These are phyloP conservation scores for Coregonus clupeaformis DNA, from an alignment of 2,113 vertebrate genomes.

Conservation along the genomic window DNA sequence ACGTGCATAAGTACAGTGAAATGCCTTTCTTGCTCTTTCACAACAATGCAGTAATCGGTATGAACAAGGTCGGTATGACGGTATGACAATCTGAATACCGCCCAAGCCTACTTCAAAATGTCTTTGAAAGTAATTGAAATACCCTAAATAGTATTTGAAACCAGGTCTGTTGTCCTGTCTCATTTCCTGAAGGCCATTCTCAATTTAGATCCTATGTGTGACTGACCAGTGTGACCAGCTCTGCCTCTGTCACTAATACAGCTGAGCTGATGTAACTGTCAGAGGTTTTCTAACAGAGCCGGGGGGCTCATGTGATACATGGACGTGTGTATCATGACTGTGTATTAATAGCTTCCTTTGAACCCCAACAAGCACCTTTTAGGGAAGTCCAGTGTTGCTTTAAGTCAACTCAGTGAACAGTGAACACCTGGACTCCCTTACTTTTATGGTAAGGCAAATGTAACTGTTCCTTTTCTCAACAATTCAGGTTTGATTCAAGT, in stretches of 20 bases:
- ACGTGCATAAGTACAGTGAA: no score
- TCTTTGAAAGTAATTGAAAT: no score
- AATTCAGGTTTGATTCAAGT: not conserved
- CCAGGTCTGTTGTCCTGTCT: not conserved
- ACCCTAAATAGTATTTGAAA: not conserved
- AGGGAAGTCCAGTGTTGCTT: not conserved
- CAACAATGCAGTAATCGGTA: no score
- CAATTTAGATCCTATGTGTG: constrained; percentile 28
- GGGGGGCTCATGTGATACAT: not conserved
- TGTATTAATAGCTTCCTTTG: constrained; percentile 17
- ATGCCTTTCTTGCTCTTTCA: no score
- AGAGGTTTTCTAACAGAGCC: not conserved
- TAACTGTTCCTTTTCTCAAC: no score
- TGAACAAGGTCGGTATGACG: no score
- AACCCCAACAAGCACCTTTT: not conserved
- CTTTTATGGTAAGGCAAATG: no score
- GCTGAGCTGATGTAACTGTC: constrained; percentile 7
- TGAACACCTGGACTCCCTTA: not conserved
- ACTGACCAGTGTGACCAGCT: not conserved
- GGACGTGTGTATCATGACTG: not conserved
- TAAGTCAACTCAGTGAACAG: not conserved
- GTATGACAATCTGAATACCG: no score
- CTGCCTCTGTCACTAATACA: not conserved
- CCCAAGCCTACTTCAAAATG: no score
- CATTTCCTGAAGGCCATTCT: constrained; percentile 16